phyloP scores from a whole-genome alignment of 2,888 invertebrate genomes.

The Stenolophus ochropezus region DNA sequence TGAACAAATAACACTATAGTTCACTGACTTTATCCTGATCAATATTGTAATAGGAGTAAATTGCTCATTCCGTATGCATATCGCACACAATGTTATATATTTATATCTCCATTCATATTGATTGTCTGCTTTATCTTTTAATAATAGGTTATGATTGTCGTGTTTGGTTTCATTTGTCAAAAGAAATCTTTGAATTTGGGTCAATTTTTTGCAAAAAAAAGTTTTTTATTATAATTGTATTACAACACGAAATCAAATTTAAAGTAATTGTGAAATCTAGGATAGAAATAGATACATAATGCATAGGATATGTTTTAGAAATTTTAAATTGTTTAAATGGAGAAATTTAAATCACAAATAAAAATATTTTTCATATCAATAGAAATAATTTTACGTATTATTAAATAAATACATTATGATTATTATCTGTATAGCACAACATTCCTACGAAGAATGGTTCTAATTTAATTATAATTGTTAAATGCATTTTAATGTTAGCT shows the following conservation, averaged over 20 bases:
- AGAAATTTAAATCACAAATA: no score
- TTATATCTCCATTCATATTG: not conserved
- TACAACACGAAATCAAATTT: constrained; percentile 10
- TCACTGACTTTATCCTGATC: constrained; percentile 16
- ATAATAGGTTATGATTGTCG: not conserved
- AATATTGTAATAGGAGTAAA: constrained; percentile 16
- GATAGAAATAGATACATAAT: not conserved
- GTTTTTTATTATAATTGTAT: not conserved
- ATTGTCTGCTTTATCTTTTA: not conserved
- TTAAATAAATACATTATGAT: no score
- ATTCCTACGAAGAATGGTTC: no score
- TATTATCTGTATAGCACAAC: no score
- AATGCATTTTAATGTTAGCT: no score
- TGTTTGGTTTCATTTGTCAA: constrained; percentile 2
- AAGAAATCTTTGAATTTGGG: constrained; percentile 8
- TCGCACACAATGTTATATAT: not conserved
- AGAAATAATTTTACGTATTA: no score
- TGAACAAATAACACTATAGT: constrained; percentile 16
- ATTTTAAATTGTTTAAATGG: no score
- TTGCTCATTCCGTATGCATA: constrained; percentile 10
- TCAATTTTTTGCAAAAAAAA: constrained; percentile 12
- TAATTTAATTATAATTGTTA: no score
- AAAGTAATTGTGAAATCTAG: constrained; percentile 4
- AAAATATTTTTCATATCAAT: no score
- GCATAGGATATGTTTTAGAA: not conserved